phyloP scores from a whole-genome alignment of 2,888 invertebrate species.

The Augiades crinisus region DNA sequence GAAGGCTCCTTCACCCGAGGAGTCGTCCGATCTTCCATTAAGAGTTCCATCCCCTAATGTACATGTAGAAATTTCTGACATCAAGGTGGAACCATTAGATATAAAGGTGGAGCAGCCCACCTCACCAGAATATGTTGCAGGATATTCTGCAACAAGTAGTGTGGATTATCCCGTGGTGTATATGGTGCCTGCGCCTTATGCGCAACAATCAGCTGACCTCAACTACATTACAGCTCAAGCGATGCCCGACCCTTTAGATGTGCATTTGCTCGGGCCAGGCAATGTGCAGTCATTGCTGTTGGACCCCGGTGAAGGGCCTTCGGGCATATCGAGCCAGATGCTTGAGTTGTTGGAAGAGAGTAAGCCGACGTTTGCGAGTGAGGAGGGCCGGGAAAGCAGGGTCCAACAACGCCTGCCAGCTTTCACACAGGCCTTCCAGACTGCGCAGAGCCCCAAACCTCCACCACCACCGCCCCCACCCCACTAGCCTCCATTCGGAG shows the following conservation, averaged over 20 bases:
- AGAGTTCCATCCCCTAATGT: constrained; percentile 67
- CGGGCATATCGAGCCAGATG: constrained; percentile 65
- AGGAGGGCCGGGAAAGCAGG: constrained; percentile 57
- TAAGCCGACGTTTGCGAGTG: constrained; percentile 46
- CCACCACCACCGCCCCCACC: constrained; percentile 75
- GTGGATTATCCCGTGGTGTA: constrained; percentile 62
- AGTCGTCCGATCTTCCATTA: constrained; percentile 50
- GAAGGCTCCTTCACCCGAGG: constrained; percentile 56
- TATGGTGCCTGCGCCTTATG: constrained; percentile 59
- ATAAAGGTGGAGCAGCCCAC: constrained; percentile 60
- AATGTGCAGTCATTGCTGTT: constrained; percentile 59
- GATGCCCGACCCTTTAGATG: constrained; percentile 45
- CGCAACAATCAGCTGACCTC: constrained; percentile 53
- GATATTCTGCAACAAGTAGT: constrained; percentile 9
- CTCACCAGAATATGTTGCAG: constrained; percentile 44
- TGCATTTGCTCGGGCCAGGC: constrained; percentile 57
- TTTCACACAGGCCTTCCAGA: constrained; percentile 75
- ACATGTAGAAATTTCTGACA: constrained; percentile 63
- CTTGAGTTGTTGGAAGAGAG: constrained; percentile 49
- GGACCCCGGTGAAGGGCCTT: constrained; percentile 72
- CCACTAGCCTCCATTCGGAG: constrained; percentile 51
- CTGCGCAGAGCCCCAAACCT: constrained; percentile 64
- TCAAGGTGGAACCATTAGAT: constrained; percentile 52
- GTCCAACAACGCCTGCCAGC: constrained; percentile 66
- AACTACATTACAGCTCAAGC: constrained; percentile 39